Conservation (phyloP, 2,797 vertebrate species). For the Gallinago nigripennis region DNA sequence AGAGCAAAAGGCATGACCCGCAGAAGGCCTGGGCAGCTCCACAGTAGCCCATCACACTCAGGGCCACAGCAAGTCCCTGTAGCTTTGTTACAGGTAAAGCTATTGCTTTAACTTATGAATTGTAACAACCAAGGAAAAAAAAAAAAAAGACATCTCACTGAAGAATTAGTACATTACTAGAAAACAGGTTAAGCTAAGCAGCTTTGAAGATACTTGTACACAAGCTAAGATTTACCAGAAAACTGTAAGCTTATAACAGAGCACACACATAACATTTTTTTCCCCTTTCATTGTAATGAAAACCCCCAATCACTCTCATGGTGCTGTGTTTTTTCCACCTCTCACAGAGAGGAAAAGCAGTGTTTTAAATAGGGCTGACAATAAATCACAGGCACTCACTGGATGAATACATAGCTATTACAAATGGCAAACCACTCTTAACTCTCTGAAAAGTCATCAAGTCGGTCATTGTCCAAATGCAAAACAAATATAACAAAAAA, state of each 20-base stretch:
- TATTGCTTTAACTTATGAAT: not conserved
- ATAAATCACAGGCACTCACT: not conserved
- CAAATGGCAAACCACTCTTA: not conserved
- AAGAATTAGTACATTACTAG: not conserved
- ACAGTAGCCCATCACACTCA: fast-evolving
- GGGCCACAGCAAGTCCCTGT: not conserved
- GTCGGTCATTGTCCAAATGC: not conserved
- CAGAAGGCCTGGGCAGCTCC: not conserved
- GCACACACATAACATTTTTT: fast-evolving
- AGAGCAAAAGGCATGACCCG: fast-evolving
- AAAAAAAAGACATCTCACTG: not conserved
- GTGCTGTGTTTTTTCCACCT: not conserved
- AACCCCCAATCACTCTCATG: fast-evolving
- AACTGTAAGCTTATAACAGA: not conserved
- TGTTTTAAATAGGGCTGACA: not conserved
- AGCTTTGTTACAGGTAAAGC: not conserved
- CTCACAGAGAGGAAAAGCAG: fast-evolving
- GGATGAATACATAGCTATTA: not conserved
- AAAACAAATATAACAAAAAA: not conserved
- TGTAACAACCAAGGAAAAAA: not conserved
- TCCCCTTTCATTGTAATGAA: not conserved
- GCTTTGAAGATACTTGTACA: not conserved
- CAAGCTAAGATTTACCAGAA: not conserved
- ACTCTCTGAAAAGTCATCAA: not conserved
- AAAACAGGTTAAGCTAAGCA: not conserved